phyloP scores from a whole-genome alignment of 2,113 vertebrate species.

The Phasianus colchicus region DNA sequence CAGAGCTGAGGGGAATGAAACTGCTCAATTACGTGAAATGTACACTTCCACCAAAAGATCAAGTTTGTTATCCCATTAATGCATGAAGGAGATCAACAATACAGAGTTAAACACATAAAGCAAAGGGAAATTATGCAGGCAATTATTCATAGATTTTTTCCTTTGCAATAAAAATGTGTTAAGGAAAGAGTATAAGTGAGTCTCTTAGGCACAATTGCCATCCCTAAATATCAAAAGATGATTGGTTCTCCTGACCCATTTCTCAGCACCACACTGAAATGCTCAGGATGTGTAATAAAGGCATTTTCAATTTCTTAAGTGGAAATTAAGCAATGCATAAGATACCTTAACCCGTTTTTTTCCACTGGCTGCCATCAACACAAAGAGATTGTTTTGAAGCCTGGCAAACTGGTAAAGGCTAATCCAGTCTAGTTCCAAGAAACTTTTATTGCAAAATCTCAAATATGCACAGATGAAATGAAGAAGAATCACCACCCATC shows the following conservation, averaged over 20 bases:
- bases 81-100: not conserved
- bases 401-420: not conserved
- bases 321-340: not conserved
- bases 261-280: not conserved
- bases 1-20: not conserved
- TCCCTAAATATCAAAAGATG: not conserved
- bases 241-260: not conserved
- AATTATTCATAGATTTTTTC: not conserved
- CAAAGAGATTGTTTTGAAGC: not conserved
- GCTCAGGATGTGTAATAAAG: not conserved
- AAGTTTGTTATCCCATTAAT: not conserved
- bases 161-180: not conserved
- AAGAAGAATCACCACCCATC: not conserved
- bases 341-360: no score
- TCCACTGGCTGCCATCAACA: not conserved
- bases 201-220: not conserved
- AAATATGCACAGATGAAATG: not conserved
- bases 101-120: not conserved
- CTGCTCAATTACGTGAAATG: not conserved
- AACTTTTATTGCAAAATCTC: not conserved
- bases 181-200: not conserved
- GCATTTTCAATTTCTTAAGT: not conserved
- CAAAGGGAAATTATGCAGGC: not conserved
- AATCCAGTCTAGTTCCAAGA: not conserved
- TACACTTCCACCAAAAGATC: not conserved